Base-by-base conservation (phyloP, 2,888 invertebrate genomes). In the Calameuta filiformis region DNA sequence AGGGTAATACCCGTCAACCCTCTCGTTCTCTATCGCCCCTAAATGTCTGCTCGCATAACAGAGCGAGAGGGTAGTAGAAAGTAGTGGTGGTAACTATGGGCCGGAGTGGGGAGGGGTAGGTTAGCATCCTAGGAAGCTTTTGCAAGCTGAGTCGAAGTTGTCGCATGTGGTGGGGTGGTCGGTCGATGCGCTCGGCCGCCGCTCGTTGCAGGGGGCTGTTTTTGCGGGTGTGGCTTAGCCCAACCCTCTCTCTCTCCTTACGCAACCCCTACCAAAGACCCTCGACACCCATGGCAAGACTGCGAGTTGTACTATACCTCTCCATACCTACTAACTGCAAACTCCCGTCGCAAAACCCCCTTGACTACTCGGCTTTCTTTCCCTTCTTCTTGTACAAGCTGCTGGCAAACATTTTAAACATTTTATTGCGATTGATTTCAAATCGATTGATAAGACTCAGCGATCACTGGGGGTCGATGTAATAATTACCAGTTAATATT, bases 211-310 rank as follows among this genome's bases (percentile, higher is more conserved):
- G 88, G 85, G 89, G 89, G 87, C 86, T 89, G 90, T 90, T 90
- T 90, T 90, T 90, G 90, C 90, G 90, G 90, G 90, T 90, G 90
- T 90, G 90, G 90, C 90, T 90, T 90, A 90, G 88, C 89, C 88
- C 87, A 86, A 85, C 86, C 87, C 86, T 78, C 79, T 83, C 85
- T 81, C 85, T 84, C 82, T 83, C 82, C 84, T 84, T 82, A 83
- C 85, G 86, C 86, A 84, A 85, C 84, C 82, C 87, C 88, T 86
- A 85, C 86, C 86, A 34, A 31, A 11, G 71, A 34, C 31, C 34
- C 31, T 71, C 31, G 71, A 31, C 33, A 71, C 23, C 15, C 56
- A 56, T 56, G 9, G 56, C 56, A 56, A 23, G 23, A 56, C 56
- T 56, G 23, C 56, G 23, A 56, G 23, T 23, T 56, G 23, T 23